Evolutionary conservation across 2,888 invertebrate species (phyloP).

Genomic region (Lacanobia oleracea): DNA sequence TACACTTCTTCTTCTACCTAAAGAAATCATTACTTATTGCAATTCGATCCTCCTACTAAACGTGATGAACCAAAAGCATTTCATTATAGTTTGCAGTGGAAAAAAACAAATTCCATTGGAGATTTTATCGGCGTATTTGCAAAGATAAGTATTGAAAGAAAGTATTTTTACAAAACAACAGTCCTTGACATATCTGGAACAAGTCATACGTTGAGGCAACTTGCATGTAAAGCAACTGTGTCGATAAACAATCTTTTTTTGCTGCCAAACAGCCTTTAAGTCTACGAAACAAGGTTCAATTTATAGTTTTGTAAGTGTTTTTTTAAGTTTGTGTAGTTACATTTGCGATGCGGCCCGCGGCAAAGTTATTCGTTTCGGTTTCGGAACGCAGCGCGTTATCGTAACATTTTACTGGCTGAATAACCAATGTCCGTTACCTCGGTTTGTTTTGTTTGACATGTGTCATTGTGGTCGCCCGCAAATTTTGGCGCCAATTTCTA

Average conservation of each 20-base stretch:
- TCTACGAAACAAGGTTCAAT: slow-evolving; percentile 54
- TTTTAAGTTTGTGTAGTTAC: slow-evolving; percentile 67
- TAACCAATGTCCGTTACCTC: slow-evolving; percentile 79
- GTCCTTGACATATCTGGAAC: slow-evolving; percentile 88
- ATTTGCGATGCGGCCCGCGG: slow-evolving; percentile 83
- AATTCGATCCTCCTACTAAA: not conserved
- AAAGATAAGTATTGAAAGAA: slow-evolving; percentile 79
- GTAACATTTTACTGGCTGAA: slow-evolving; percentile 83
- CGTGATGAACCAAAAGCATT: slow-evolving; percentile 22
- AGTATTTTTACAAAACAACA: slow-evolving; percentile 81
- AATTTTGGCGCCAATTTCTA: slow-evolving; percentile 64
- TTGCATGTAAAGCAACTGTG: slow-evolving; percentile 65
- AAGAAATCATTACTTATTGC: not conserved
- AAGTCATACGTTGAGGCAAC: slow-evolving; percentile 78
- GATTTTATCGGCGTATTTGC: slow-evolving; percentile 60
- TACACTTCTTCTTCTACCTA: too few relatives aligned
- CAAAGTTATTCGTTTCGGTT: slow-evolving; percentile 81
- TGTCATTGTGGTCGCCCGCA: slow-evolving; percentile 64
- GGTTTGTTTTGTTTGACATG: slow-evolving; percentile 69
- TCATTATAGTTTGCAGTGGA: slow-evolving; percentile 32
- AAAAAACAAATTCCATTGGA: slow-evolving; percentile 52
- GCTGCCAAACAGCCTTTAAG: slow-evolving; percentile 55
- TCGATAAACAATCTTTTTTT: slow-evolving; percentile 48
- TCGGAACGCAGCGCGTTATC: slow-evolving; percentile 74
- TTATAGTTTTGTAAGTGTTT: slow-evolving; percentile 42